Evolutionary conservation across 1,140 invertebrate genomes (phyloP), one percentile per base, ranked within the genome.

Genomic region (Orius insidiosus): DNA sequence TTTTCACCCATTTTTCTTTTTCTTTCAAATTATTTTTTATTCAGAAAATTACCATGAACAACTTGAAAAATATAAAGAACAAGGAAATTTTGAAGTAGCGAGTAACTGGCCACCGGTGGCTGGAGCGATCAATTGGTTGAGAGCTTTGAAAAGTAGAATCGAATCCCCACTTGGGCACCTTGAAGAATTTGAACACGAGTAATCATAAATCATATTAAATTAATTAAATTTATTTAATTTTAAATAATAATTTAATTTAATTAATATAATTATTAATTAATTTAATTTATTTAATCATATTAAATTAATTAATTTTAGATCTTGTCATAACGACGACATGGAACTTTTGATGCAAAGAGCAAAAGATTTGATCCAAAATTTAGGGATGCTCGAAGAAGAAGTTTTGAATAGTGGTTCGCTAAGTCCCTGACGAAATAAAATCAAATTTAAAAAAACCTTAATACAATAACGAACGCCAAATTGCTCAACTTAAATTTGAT

Each of bases 61-160:
- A 41, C 52, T 61, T 10, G 49, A 54, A 58, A 66, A 52, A 59
- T 66, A 52, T 55, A 64, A 61, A 53, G 55, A 63, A 11, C 61
- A 60, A 30, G 63, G 65, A 10, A 43, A 58, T 39, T 64, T 69
- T 10, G 67, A 69, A 51, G 68, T 78, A 4, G 73, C 83, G 57
- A 62, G 69, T 13, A 75, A 80, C 58, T 74, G 78, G 60, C 81
- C 85, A 1, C 75, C 75, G 16, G 71, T 83, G 1, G 70, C 77
- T 41, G 80, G 82, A 6, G 65, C 71, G 33, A 58, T 90, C 5
- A 73, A 74, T 56, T 82, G 78, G 72, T 62, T 83, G 4, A 62
- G 72, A 50, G 80, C 81, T 60, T 61, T 87, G 37, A 65, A 68
- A 36, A 60, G 68, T 44, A 64, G 79, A 48, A 70, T 81, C 13